Evolutionary conservation across 2,113 vertebrate genomes (phyloP), one percentile per base, ranked within the genome.

Genomic region (Petrocephalus zakoni): DNA sequence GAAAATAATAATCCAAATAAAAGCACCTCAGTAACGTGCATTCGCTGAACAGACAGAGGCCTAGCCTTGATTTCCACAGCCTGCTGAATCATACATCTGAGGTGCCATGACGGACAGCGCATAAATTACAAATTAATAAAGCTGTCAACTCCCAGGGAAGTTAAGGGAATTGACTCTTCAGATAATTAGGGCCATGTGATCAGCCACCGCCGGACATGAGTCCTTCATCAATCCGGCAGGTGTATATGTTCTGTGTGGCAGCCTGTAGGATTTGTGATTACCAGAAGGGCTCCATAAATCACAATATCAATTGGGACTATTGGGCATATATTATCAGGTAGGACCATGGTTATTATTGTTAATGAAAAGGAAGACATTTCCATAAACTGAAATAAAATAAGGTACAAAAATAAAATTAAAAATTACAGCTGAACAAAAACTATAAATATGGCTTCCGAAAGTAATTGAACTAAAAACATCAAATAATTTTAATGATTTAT

Each of bases 121-220:
- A 51, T 84, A 51, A n/a, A 84, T 49, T 84, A n/a, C 47, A 84
- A 51, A 84, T 84, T 84, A 84, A 49, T 84, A 46, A 84, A 84
- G 46, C 72, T 78, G 72, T 78, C 34, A 78, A 78, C 72, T 78
- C 13, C 72, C 72, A 42, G 34, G 42, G 34, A 78, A 78, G 34
- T 42, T 34, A 78, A 37, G 72, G 15, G 72, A 78, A 78, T 42
- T 42, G 72, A 78, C 72, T 78, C 72, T 78, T 78, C 72, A 78
- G 72, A 78, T 78, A 37, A 78, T 42, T 19, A 78, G 34, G 13
- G 17, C 34, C 72, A 78, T 78, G 72, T 42, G 72, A 78, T 42
- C 72, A 78, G 15, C 72, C 15, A 6, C 34, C 37, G 72, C 72
- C 2, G 17, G 15, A 78, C 15, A n/a, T 29, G 0, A 6, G 34